Evolutionary conservation across 2,888 invertebrate species (phyloP).

Genomic region (Arge pagana): DNA sequence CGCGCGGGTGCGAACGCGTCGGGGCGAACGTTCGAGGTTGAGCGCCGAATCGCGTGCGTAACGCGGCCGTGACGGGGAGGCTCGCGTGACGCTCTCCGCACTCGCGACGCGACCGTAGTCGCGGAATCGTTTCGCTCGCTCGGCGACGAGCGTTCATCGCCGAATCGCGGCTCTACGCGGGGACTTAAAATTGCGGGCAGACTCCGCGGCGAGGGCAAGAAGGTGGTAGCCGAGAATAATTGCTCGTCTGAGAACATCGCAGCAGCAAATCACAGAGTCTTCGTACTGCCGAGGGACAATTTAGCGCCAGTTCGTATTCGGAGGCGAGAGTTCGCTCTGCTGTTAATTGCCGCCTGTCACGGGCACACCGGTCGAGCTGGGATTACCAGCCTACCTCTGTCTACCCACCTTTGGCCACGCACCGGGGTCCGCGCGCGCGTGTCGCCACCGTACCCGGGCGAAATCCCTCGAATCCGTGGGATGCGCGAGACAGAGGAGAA

Average conservation of each 20-base stretch:
- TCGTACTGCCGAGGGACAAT: conserved; percentile 7
- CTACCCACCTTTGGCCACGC: conserved; percentile 1
- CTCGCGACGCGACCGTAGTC: too few species aligned
- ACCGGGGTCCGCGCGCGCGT: too few species aligned
- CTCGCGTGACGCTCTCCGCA: too few species aligned
- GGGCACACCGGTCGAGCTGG: conserved; percentile 47
- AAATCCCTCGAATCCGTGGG: not conserved
- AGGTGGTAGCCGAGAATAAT: not conserved
- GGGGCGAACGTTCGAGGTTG: not conserved
- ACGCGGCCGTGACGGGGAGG: too few species aligned
- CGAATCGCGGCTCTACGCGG: conserved; percentile 43
- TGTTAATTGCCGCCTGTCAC: conserved; percentile 58
- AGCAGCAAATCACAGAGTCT: too few species aligned
- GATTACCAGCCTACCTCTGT: conserved; percentile 28
- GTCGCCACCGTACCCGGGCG: conserved; percentile 7
- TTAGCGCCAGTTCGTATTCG: conserved; percentile 32
- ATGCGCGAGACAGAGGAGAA: too few species aligned
- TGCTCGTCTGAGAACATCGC: not conserved
- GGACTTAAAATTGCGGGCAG: not conserved
- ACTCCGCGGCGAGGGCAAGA: not conserved
- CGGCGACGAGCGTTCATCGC: conserved; percentile 5
- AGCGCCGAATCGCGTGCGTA: conserved; percentile 15
- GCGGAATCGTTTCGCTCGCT: conserved; percentile 29
- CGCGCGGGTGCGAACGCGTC: not conserved
- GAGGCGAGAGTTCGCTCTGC: conserved; percentile 51